Evolutionary conservation across 2,888 invertebrate species (phyloP).

Genomic region (Pocota personata): DNA sequence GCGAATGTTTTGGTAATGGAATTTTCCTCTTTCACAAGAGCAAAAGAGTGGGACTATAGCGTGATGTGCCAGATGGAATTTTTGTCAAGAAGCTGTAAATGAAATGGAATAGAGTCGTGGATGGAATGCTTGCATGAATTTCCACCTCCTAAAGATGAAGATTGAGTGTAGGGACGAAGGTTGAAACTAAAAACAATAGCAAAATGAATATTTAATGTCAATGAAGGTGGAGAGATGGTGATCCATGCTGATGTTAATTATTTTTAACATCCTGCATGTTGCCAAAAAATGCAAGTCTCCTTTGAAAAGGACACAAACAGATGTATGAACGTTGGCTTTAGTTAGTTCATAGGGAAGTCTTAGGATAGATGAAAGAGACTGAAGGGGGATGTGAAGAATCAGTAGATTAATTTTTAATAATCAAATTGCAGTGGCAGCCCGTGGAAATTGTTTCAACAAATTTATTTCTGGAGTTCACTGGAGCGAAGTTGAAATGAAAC

Average conservation of each 20-base stretch:
- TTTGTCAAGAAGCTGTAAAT: constrained; percentile 72
- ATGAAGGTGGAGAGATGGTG: constrained; percentile 4
- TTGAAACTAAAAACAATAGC: constrained; percentile 53
- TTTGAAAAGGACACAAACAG: constrained; percentile 43
- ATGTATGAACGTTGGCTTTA: constrained; percentile 37
- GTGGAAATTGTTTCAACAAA: constrained; percentile 29
- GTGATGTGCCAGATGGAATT: constrained; percentile 64
- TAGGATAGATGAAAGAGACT: neutral
- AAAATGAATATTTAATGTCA: constrained; percentile 68
- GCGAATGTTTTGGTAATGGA: constrained; percentile 70
- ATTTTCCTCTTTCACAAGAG: constrained; percentile 46
- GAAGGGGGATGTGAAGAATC: neutral
- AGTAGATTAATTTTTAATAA: constrained; percentile 70
- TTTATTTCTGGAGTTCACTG: constrained; percentile 9
- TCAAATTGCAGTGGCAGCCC: constrained; percentile 52
- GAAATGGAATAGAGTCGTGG: constrained; percentile 55
- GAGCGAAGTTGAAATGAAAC: constrained; percentile 22
- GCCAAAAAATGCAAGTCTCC: constrained; percentile 43
- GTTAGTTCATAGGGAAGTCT: constrained; percentile 10
- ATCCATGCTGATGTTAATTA: constrained; percentile 61
- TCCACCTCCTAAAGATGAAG: constrained; percentile 20
- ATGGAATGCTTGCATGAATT: constrained; percentile 4
- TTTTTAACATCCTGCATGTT: constrained; percentile 68
- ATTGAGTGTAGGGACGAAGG: neutral
- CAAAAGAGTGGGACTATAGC: neutral